Evolutionary conservation across 1,140 invertebrate species (phyloP).

Genomic region (Medauroidea extradentata): DNA sequence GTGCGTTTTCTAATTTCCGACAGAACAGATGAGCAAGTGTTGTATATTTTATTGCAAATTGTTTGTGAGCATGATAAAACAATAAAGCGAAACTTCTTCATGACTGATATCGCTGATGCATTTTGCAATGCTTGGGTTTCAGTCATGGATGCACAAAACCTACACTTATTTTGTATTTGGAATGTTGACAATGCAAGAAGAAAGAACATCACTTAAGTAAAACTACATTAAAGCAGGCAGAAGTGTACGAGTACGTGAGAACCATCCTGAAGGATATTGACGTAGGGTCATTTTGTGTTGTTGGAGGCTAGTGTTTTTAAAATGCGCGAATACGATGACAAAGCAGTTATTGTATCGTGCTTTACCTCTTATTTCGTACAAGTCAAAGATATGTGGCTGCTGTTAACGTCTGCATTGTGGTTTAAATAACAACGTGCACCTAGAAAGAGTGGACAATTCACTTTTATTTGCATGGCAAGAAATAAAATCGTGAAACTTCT

Average conservation of each 20-base stretch:
- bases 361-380: background rate
- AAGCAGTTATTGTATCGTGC: background rate
- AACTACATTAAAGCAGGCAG: background rate
- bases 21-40: background rate
- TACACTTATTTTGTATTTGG: conserved; percentile 11
- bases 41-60: conserved; percentile 13
- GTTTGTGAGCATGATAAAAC: background rate
- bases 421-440: conserved; percentile 13
- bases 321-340: background rate
- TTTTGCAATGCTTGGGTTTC: conserved; percentile 15
- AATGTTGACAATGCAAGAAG: conserved; percentile 13
- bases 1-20: conserved; percentile 17
- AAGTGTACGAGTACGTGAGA: background rate
- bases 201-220: background rate
- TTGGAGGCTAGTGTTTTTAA: background rate
- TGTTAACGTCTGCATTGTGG: conserved; percentile 6
- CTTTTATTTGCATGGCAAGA: conserved; percentile 14
- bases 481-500: conserved; percentile 3
- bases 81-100: conserved; percentile 6
- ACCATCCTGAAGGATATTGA: background rate
- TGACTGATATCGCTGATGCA: conserved; percentile 14
- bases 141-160: conserved; percentile 4
- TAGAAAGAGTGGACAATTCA: conserved; percentile 8
- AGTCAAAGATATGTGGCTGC: conserved; percentile 1
- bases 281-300: background rate